Evolutionary conservation across 2,797 vertebrate species (phyloP).

Genomic region (Buceros bicornis): DNA sequence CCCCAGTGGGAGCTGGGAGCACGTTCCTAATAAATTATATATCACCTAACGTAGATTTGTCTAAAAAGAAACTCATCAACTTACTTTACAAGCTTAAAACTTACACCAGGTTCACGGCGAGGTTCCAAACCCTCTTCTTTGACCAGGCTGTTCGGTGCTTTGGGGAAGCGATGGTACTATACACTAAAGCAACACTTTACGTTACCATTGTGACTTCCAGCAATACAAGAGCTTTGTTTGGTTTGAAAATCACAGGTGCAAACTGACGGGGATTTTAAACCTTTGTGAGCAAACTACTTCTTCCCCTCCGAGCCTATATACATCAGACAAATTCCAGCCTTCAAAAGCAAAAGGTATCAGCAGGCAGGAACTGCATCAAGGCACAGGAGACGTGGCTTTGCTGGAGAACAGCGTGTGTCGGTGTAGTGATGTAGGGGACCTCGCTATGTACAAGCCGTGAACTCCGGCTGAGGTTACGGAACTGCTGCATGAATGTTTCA

Average conservation of each 20-base stretch:
- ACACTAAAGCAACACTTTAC: neutral
- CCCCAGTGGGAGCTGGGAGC: neutral
- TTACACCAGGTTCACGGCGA: neutral
- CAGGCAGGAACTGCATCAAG: neutral
- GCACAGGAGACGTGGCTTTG: neutral
- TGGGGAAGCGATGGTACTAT: neutral
- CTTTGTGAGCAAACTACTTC: constrained; percentile 29
- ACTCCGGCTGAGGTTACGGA: constrained; percentile 29
- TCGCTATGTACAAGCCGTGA: constrained; percentile 22
- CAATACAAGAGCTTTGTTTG: neutral
- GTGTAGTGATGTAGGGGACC: constrained; percentile 22
- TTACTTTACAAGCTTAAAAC: neutral
- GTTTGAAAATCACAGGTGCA: constrained; percentile 26
- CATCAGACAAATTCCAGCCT: constrained; percentile 25
- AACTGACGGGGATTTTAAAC: constrained; percentile 13
- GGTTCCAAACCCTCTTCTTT: neutral
- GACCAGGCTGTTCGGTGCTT: neutral
- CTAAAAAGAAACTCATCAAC: neutral
- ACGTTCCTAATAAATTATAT: neutral
- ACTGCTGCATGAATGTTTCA: constrained; percentile 35
- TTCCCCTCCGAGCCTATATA: constrained; percentile 1
- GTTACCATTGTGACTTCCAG: neutral
- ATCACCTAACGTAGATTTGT: neutral
- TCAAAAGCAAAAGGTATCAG: constrained; percentile 40
- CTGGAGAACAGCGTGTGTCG: neutral